Conservation (phyloP, 2,113 vertebrate species). For the Tenrec ecaudatus region DNA sequence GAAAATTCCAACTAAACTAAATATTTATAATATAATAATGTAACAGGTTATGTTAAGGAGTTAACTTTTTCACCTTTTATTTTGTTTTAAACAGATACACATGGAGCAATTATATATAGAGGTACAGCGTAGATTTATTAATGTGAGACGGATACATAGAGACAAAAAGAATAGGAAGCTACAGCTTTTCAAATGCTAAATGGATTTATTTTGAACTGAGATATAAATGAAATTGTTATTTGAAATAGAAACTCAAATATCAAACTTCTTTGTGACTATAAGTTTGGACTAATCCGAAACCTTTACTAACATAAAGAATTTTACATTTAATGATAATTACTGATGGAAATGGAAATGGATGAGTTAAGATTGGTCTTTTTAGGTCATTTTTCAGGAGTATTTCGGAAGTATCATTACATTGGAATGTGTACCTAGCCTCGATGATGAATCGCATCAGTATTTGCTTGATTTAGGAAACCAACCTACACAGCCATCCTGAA, state of each 20-base stretch:
- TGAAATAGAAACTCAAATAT: conserved; percentile 27
- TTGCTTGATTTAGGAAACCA: not conserved
- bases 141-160: not conserved
- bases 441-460: not conserved
- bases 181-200: not conserved
- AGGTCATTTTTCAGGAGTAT: not conserved
- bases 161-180: conserved; percentile 9
- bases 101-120: not conserved
- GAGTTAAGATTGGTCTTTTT: not conserved
- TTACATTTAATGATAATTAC: conserved; percentile 28
- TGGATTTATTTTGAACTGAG: conserved; percentile 57
- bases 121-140: not conserved
- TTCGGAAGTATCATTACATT: not conserved
- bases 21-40: not conserved
- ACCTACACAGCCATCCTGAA: not conserved
- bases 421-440: not conserved
- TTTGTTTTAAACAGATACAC: not conserved
- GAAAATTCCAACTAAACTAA: not conserved
- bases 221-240: conserved; percentile 44
- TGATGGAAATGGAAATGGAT: not conserved
- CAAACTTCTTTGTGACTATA: not conserved
- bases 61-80: conserved; percentile 18
- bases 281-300: not conserved
- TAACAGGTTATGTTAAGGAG: not conserved
- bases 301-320: not conserved